Percentiles rank a stretch among this genome's conserved stretches.
Conservation (phyloP, 2,888 invertebrate genomes). For the Ceramica pisi region DNA sequence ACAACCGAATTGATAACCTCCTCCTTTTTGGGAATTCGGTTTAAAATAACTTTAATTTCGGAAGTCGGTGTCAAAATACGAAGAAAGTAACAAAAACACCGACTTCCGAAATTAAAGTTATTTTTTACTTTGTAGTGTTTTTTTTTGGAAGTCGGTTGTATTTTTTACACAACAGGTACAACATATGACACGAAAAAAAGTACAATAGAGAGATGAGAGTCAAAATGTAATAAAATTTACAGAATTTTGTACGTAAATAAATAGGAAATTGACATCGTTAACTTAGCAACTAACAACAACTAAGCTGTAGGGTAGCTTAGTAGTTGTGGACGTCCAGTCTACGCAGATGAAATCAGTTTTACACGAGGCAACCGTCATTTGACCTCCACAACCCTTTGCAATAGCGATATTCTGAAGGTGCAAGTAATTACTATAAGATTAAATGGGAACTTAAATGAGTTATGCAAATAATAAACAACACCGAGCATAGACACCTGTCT, state of each 20-base stretch:
- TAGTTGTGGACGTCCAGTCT: neutral
- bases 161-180: too few relatives aligned
- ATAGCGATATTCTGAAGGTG: slow-evolving; percentile 12
- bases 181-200: neutral
- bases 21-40: too few relatives aligned
- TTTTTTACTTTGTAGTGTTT: too few relatives aligned
- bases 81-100: too few relatives aligned
- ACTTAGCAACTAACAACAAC: too few relatives aligned
- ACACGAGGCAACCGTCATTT: slow-evolving; percentile 13
- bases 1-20: too few relatives aligned
- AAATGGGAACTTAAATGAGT: slow-evolving; percentile 11
- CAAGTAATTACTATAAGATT: slow-evolving; percentile 23
- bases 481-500: neutral
- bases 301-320: too few relatives aligned
- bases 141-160: too few relatives aligned
- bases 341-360: slow-evolving; percentile 31
- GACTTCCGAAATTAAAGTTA: too few relatives aligned
- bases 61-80: too few relatives aligned
- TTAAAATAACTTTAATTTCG: too few relatives aligned
- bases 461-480: slow-evolving; percentile 14
- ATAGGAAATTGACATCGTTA: neutral
- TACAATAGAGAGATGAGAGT: neutral
- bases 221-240: neutral
- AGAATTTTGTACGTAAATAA: neutral
- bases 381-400: neutral